A percentile compares a stretch with the other conserved stretches of the same genome.
phyloP scores from a whole-genome alignment of 2,797 vertebrate species.

The Bradypodion ventrale region DNA sequence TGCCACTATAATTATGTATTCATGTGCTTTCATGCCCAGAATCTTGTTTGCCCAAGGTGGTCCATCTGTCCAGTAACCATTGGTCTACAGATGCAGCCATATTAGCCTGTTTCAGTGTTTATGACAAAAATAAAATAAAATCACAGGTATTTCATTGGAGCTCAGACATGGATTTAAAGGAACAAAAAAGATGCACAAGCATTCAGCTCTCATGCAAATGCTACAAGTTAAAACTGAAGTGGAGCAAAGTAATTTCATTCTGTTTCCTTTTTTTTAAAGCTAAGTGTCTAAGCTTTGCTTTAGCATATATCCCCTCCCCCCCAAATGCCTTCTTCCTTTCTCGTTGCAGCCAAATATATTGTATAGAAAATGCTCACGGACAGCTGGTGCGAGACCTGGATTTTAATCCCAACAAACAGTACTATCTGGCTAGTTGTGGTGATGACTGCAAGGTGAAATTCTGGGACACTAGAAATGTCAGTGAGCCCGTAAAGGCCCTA shows the following conservation, averaged over 20 bases:
- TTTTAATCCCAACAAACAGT: conserved; percentile 98
- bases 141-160: background rate
- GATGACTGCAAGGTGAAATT: conserved; percentile 99
- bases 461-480: conserved; percentile 93
- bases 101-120: too few relatives aligned
- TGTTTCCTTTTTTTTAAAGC: background rate
- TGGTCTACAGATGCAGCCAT: too few relatives aligned
- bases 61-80: too few relatives aligned
- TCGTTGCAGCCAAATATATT: conserved; percentile 91
- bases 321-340: conserved; percentile 43
- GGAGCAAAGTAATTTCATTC: conserved; percentile 4
- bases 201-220: background rate
- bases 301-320: conserved; percentile 12
- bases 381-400: conserved; percentile 98
- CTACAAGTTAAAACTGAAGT: background rate
- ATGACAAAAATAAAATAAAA: background rate
- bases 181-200: too few relatives aligned
- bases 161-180: background rate
- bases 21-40: background rate
- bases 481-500: conserved; percentile 90
- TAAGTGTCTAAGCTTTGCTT: conserved; percentile 23
- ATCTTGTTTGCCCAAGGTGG: background rate
- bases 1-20: background rate
- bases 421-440: conserved; percentile 96
- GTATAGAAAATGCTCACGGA: conserved; percentile 95